phyloP scores from a whole-genome alignment of 2,113 vertebrate species.

The Hemichromis elongatus region DNA sequence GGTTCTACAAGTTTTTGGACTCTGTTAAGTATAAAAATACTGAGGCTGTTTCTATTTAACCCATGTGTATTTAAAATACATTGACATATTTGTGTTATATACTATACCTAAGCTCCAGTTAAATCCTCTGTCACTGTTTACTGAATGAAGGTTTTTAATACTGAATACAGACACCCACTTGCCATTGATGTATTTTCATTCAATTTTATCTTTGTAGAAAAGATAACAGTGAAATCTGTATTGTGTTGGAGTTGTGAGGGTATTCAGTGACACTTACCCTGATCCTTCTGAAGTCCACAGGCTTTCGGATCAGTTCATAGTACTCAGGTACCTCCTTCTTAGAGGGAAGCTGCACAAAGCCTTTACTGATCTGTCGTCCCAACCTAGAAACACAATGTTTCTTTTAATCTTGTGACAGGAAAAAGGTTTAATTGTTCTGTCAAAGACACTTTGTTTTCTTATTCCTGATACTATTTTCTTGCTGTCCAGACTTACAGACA shows the following conservation, averaged over 20 bases:
- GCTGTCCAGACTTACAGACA: neutral
- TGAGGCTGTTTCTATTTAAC: neutral
- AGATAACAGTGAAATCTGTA: neutral
- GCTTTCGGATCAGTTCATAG: conserved; percentile 96
- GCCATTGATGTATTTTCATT: neutral
- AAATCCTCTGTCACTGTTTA: neutral
- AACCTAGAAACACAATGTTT: conserved; percentile 73
- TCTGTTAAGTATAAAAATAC: neutral
- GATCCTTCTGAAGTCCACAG: conserved; percentile 98
- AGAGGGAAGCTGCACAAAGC: conserved; percentile 96
- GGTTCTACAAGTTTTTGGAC: neutral
- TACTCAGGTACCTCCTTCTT: conserved; percentile 97
- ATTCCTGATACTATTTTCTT: neutral
- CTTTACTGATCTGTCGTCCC: conserved; percentile 97
- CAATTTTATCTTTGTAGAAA: neutral
- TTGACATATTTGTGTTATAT: neutral
- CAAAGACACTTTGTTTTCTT: neutral
- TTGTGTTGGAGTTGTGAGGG: neutral
- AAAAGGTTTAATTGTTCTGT: neutral
- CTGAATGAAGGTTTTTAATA: neutral
- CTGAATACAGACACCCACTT: neutral
- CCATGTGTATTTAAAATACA: neutral
- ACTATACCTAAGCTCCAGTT: neutral
- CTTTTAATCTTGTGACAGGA: neutral
- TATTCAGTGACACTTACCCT: conserved; percentile 75